A percentile compares a stretch with the other conserved stretches of the same genome.
Conservation (phyloP, 2,113 vertebrate genomes). For the Agapornis roseicollis region DNA sequence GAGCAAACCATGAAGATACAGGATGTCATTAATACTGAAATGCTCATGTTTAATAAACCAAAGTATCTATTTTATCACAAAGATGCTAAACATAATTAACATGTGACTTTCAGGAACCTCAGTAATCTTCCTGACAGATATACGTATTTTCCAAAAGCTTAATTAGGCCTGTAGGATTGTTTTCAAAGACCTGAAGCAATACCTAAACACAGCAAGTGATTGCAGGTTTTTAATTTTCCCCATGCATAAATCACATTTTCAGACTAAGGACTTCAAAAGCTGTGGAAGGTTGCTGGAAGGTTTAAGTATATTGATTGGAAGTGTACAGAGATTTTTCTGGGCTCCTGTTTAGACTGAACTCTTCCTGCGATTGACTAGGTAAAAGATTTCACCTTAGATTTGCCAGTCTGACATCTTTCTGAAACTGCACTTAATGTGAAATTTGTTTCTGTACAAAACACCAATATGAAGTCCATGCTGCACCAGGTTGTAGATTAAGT, state of each 20-base stretch:
- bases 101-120: neutral
- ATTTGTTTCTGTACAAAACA: neutral
- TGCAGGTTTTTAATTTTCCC: neutral
- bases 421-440: neutral
- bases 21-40: neutral
- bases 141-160: neutral
- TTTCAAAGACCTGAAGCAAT: neutral
- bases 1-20: neutral
- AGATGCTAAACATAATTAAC: neutral
- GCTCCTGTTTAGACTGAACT: neutral
- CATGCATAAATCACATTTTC: neutral
- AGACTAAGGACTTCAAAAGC: neutral
- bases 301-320: neutral
- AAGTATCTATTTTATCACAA: neutral
- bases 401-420: neutral
- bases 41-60: neutral
- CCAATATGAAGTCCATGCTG: accelerated
- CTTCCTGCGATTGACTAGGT: neutral
- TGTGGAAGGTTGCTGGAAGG: neutral
- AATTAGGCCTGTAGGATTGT: neutral
- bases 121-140: neutral
- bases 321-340: neutral
- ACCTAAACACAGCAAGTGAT: neutral
- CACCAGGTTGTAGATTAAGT: neutral
- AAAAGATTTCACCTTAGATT: neutral